A percentile compares a stretch with the other conserved stretches of the same genome.
Conservation (phyloP, 2,888 invertebrate genomes). For the Caenorhabditis drosophilae region DNA sequence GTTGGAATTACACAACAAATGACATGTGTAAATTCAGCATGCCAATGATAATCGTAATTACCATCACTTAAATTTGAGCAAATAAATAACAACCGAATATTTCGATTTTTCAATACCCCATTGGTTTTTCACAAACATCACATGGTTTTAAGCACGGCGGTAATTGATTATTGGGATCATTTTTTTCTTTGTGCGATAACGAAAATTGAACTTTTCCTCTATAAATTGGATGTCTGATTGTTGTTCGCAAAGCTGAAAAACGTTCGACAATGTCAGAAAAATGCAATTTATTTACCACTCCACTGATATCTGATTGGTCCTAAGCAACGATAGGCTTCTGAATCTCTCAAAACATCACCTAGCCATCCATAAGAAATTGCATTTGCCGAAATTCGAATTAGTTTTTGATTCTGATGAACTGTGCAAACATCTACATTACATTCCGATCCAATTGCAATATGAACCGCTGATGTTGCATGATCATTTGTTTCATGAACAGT, state of each 20-base stretch:
- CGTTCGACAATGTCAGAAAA: not conserved
- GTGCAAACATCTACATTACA: conserved; percentile 81
- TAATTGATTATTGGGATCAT: conserved; percentile 46
- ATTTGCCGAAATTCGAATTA: conserved; percentile 79
- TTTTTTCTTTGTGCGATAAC: conserved; percentile 46
- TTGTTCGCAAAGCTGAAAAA: conserved; percentile 62
- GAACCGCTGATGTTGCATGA: conserved; percentile 81
- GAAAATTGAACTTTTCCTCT: conserved; percentile 51
- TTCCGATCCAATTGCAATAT: conserved; percentile 81
- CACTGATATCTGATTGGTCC: conserved; percentile 80
- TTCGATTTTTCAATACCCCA: conserved; percentile 3
- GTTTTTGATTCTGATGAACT: conserved; percentile 74
- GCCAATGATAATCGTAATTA: conserved; percentile 51
- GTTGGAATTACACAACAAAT: conserved; percentile 67
- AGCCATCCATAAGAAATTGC: conserved; percentile 84
- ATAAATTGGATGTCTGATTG: conserved; percentile 65
- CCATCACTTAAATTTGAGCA: conserved; percentile 18
- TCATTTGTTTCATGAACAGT: conserved; percentile 83
- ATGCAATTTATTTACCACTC: conserved; percentile 39
- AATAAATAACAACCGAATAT: not conserved
- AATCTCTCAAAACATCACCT: conserved; percentile 82
- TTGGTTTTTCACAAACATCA: conserved; percentile 48
- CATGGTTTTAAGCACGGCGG: conserved; percentile 61
- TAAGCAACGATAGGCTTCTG: conserved; percentile 84
- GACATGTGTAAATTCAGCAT: conserved; percentile 61